Evolutionary conservation across 2,888 invertebrate species (phyloP), one percentile per base, ranked within the genome.

Genomic region (Tenthredo distinguenda): DNA sequence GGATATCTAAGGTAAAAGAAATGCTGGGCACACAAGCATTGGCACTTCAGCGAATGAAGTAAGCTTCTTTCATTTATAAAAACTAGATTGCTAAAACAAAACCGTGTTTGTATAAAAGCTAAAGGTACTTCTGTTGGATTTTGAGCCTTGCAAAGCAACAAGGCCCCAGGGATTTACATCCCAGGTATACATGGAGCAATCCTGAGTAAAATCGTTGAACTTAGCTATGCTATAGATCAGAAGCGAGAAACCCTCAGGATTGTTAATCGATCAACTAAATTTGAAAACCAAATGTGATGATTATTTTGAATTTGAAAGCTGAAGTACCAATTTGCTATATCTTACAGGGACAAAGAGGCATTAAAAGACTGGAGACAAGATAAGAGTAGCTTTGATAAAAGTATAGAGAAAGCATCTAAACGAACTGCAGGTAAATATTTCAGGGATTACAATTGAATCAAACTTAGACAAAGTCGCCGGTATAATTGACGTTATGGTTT

Each of bases 1-100:
- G 95, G 91, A 89, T 95, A 86, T 94, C 94, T 86, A 95, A 95
- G 90, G 94, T 95, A 26, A 95, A 94, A 91, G 94, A 95, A 40
- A 90, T 96, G 86, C 90, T 96, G 72, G 93, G 90, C 6, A 94
- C 94, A 81, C 95, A 95, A 89, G 95, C 96, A 76, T 94, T 94
- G 88, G 94, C 95, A 87, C 90, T 96, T 84, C 96, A 96, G 90
- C 95, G 94, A 86, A 94, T 95, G 91, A 95, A 95, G 96, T 96
- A 93, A 93, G 94, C 89, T 71, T 85, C 85, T 84, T 82, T 55
- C 26, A 62, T 76, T 62, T 47, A n/a, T 55, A 34, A 21, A 50
- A 37, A 21, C 55, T 40, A 68, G 62, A 62, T 62, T 26, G 7
- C 31, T 65, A 74, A 31, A 10, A 40, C 1, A 65, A 21, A 31